Evolutionary conservation across 2,113 vertebrate species (phyloP), one percentile per base, ranked within the genome.

Genomic region (Hassar affinis): DNA sequence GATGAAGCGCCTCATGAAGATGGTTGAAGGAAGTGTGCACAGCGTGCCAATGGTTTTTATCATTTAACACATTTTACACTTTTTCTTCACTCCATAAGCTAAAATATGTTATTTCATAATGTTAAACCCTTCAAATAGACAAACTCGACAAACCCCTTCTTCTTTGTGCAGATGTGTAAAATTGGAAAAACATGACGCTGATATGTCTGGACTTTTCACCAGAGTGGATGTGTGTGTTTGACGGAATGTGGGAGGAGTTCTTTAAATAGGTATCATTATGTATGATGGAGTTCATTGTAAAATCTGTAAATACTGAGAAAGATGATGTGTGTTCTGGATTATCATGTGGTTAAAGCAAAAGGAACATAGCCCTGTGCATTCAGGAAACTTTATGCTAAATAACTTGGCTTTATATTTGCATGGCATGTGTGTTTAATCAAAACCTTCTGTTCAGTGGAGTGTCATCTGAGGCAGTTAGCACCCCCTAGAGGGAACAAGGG

Each of bases 391-490:
- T 8, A 74, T 45, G 45, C 14, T 22, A 35, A 42, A 42, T 35
- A 11, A 27, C 47, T 49, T 11, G 1, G 11, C 45, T 72, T 20
- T 18, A 49, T 27, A 14, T 76, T 54, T 77, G 27, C 4, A 35
- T 11, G 15, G 47, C 5, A n/a, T 49, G 30, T 18, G 72, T 54
- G 51, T 25, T 38, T 38, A 38, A 77, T 77, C 30, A 77, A 77
- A 77, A 77, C 20, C 74, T 33, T 76, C 49, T 76, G 71, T 75
- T n/a, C 3, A 0, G 22, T 27, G 27, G 2, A 45, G 49, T 47
- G 25, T 17, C 56, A 66, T 51, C 1, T 42, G 68, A 57, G 33
- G 33, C 62, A 56, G 74, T 87, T 88, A 86, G 76, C 88, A 45
- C 79, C 66, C 25, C 51, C 86, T 78, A 82, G 69, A 85, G 79